Conservation (phyloP, 2,797 vertebrate genomes). For the Oryzias sinensis region DNA sequence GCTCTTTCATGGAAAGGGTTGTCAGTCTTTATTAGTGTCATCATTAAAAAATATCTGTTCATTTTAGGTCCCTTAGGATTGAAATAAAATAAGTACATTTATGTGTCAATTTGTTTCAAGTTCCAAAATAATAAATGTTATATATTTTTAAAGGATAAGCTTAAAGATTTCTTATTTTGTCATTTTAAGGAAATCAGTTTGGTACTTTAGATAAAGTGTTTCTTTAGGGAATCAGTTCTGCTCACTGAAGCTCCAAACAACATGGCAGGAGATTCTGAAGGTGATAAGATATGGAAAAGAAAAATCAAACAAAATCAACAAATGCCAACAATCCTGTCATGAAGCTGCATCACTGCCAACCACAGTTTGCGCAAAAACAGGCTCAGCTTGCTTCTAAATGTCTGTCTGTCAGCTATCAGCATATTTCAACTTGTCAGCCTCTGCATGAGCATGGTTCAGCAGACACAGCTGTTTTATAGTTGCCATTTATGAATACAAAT, state of each 20-base stretch:
- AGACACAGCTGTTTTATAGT: background rate
- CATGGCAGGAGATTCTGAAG: too few relatives aligned
- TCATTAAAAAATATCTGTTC: conserved; percentile 48
- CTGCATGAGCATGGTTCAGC: background rate
- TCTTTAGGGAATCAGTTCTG: too few relatives aligned
- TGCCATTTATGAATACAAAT: background rate
- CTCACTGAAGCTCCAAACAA: too few relatives aligned
- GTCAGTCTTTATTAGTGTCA: conserved; percentile 49
- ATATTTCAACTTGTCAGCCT: conserved; percentile 14
- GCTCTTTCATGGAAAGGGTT: conserved; percentile 45
- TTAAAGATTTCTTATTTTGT: background rate
- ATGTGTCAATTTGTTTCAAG: too few relatives aligned
- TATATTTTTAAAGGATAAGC: too few relatives aligned
- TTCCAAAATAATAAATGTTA: too few relatives aligned
- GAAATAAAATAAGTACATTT: too few relatives aligned
- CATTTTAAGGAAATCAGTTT: background rate
- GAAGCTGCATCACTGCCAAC: background rate
- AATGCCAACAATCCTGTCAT: background rate
- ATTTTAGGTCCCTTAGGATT: too few relatives aligned
- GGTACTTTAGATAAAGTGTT: too few relatives aligned
- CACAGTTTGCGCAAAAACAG: conserved; percentile 21
- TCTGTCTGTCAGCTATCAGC: background rate
- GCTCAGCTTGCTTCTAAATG: conserved; percentile 1
- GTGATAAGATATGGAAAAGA: background rate
- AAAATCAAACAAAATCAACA: background rate